Percentiles rank a stretch among this genome's conserved stretches.
Evolutionary conservation across 1,140 invertebrate genomes (phyloP).

Genomic region (Camponotus floridanus): DNA sequence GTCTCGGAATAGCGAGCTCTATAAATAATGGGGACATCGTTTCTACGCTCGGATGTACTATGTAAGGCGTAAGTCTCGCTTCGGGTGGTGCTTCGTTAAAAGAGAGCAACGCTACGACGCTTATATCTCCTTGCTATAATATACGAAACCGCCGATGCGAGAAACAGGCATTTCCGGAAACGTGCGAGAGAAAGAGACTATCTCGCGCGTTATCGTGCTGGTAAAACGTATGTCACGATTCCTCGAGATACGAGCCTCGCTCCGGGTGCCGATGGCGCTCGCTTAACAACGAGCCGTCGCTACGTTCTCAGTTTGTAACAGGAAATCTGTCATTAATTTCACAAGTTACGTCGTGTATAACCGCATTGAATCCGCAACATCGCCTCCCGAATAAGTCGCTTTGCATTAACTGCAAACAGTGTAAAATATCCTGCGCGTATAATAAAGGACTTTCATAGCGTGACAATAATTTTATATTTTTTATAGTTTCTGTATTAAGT

Average conservation of each 20-base stretch:
- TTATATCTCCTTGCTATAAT: slow-evolving; percentile 53
- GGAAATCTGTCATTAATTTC: slow-evolving; percentile 61
- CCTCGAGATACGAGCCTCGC: slow-evolving; percentile 28
- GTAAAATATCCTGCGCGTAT: slow-evolving; percentile 12
- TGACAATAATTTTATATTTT: slow-evolving; percentile 50
- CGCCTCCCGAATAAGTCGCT: slow-evolving; percentile 20
- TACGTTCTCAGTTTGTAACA: slow-evolving; percentile 54
- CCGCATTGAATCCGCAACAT: slow-evolving; percentile 5
- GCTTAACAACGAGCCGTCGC: slow-evolving; percentile 59
- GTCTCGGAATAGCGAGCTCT: slow-evolving; percentile 24
- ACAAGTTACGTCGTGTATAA: slow-evolving; percentile 46
- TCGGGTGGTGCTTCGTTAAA: slow-evolving; percentile 62
- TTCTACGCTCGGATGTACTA: slow-evolving; percentile 25
- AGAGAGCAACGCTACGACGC: slow-evolving; percentile 33
- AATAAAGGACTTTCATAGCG: background rate
- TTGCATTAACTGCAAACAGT: slow-evolving; percentile 41
- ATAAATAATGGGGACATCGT: slow-evolving; percentile 57
- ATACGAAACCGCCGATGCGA: slow-evolving; percentile 51
- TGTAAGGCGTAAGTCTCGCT: slow-evolving; percentile 62
- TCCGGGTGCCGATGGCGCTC: slow-evolving; percentile 23
- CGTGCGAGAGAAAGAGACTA: slow-evolving; percentile 38
- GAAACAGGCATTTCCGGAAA: slow-evolving; percentile 58
- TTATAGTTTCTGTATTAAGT: background rate
- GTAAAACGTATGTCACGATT: slow-evolving; percentile 36
- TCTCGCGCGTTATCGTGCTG: slow-evolving; percentile 37